Conservation (phyloP, 2,113 vertebrate species). For the Cavia aperea region DNA sequence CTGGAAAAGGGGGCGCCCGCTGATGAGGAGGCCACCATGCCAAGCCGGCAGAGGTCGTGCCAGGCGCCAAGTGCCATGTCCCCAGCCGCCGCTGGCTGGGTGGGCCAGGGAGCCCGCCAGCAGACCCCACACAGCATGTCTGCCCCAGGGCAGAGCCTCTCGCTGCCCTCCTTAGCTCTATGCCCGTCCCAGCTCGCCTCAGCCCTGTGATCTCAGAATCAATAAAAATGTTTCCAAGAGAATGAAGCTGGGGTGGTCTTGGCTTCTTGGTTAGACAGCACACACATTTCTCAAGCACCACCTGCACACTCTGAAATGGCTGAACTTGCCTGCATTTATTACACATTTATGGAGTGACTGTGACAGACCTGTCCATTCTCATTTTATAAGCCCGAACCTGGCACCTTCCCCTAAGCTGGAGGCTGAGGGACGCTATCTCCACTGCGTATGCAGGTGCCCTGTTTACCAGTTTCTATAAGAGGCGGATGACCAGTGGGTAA, state of each 20-base stretch:
- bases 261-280: not conserved
- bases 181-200: conserved; percentile 62
- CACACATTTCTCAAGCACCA: not conserved
- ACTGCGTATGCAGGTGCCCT: not conserved
- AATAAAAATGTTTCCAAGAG: conserved; percentile 65
- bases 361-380: not conserved
- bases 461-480: not conserved
- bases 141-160: conserved; percentile 43
- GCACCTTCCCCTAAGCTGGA: not conserved
- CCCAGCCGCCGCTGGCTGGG: conserved; percentile 52
- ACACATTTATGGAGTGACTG: not conserved
- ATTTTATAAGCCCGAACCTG: not conserved
- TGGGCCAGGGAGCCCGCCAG: conserved; percentile 61
- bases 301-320: not conserved
- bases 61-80: conserved; percentile 57
- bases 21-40: conserved; percentile 56
- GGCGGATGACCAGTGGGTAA: not conserved
- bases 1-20: conserved; percentile 73
- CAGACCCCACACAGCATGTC: conserved; percentile 68
- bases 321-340: not conserved
- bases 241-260: not conserved
- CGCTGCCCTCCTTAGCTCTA: conserved; percentile 52
- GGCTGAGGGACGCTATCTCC: not conserved
- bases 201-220: conserved; percentile 65
- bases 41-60: conserved; percentile 59